Evolutionary conservation across 1,140 invertebrate species (phyloP), one percentile per base, ranked within the genome.

Genomic region (Drosophila neocordata): DNA sequence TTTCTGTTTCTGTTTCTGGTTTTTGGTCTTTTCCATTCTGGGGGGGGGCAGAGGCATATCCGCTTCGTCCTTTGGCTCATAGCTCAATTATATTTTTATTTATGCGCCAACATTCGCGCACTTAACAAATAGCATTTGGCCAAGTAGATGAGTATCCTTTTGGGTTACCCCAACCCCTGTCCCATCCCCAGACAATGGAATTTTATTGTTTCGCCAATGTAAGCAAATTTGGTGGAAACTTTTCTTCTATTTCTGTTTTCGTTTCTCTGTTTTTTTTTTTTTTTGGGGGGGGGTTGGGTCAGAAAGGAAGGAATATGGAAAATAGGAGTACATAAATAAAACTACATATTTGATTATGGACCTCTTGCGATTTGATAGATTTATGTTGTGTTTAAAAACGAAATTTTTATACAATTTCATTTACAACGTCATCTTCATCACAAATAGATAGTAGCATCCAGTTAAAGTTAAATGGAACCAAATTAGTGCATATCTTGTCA

Each of bases 51-150:
- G 6, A 8, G 31, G 24, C 15, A 24, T 8, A 12, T 48, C 41
- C 41, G 41, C 18, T 20, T 48, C 41, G 55, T 57, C 24, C 55
- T 11, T 69, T 44, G 37, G 27, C 44, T 57, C 58, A 34, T 35
- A 55, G 77, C 78, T 87, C 78, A 87, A 88, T 87, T 87, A 87
- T 87, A 81, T 79, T 87, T 82, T 82, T 87, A 87, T 87, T 87
- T 87, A 87, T 87, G 82, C 83, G 83, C 63, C 83, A 79, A 78
- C 82, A 85, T 82, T 87, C 83, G 82, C 82, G 70, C 83, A 87
- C 78, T 87, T 77, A 76, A 78, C 82, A 78, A 78, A 87, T 67
- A 72, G 73, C 62, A 77, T 66, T 41, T 13, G 59, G 60, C 44
- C 53, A 61, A 72, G 44, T 15, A 60, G 69, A 57, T 31, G 72